A percentile compares a stretch with the other conserved stretches of the same genome.
Evolutionary conservation across 2,113 vertebrate species (phyloP).

Genomic region (Salvelinus sp.): DNA sequence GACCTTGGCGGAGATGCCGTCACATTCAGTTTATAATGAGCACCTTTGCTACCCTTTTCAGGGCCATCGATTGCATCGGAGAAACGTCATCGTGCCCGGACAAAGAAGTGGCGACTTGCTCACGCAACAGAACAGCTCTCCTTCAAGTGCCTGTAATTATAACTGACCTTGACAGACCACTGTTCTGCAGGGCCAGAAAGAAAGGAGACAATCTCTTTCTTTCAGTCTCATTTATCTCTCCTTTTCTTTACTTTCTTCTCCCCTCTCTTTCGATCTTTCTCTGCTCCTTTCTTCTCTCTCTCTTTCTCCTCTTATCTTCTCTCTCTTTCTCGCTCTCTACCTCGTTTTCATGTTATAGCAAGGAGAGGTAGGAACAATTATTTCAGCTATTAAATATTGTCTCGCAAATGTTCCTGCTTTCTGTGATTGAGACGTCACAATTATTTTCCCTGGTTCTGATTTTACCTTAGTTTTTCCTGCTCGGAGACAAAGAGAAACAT

Average conservation of each 20-base stretch:
- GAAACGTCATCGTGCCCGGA: constrained; percentile 7
- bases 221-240: constrained; percentile 2
- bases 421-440: constrained; percentile 25
- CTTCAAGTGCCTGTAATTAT: constrained; percentile 12
- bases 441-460: background rate
- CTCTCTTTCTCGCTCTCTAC: background rate
- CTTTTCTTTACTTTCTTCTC: background rate
- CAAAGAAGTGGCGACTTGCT: no score
- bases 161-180: constrained; percentile 26
- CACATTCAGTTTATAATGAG: constrained; percentile 15
- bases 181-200: constrained; percentile 6
- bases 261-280: background rate
- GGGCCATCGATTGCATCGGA: constrained; percentile 33
- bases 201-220: background rate
- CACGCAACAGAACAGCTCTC: constrained; percentile 4
- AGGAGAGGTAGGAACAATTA: background rate
- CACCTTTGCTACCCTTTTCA: constrained; percentile 25
- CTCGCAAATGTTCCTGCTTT: background rate
- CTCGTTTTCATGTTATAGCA: background rate
- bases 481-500: background rate
- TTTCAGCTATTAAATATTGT: constrained; percentile 10
- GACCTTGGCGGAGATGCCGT: constrained; percentile 29
- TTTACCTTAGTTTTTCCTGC: constrained; percentile 6
- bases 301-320: background rate
- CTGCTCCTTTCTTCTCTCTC: background rate